phyloP scores from a whole-genome alignment of 2,888 invertebrate species.

The Lasioglossum oenotherae region DNA sequence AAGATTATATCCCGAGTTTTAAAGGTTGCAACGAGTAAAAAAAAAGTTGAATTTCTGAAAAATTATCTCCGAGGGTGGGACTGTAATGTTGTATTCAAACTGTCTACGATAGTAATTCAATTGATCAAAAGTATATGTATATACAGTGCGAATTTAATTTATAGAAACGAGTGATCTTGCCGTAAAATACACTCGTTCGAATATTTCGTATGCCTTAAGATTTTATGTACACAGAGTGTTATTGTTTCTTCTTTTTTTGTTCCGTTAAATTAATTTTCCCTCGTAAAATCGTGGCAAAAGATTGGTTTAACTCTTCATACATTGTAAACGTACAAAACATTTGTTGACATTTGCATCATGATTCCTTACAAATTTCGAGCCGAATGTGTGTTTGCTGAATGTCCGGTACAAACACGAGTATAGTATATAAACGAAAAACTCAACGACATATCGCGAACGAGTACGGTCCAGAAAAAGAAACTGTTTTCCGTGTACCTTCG shows the following conservation, averaged over 20 bases:
- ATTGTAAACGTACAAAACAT: conserved; percentile 59
- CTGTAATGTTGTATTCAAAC: conserved; percentile 36
- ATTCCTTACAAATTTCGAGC: conserved; percentile 50
- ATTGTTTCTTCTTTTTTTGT: conserved; percentile 8
- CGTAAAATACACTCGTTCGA: conserved; percentile 56
- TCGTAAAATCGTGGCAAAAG: conserved; percentile 35
- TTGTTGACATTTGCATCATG: conserved; percentile 40
- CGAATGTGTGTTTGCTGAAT: conserved; percentile 26
- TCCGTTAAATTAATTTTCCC: conserved; percentile 16
- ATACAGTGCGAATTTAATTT: conserved; percentile 49
- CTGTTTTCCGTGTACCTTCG: conserved; percentile 27
- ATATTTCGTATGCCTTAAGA: conserved; percentile 46
- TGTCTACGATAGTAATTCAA: conserved; percentile 40
- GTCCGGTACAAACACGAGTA: conserved; percentile 41
- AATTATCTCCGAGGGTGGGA: conserved; percentile 8
- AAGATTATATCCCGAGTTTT: conserved; percentile 6
- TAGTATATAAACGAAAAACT: conserved; percentile 46
- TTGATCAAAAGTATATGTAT: conserved; percentile 57
- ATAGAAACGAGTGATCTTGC: conserved; percentile 48
- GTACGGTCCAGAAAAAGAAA: conserved; percentile 17
- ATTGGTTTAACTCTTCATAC: conserved; percentile 39
- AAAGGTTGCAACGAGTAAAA: conserved; percentile 36
- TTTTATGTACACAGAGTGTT: conserved; percentile 53
- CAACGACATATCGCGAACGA: conserved; percentile 30
- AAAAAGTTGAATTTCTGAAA: conserved; percentile 16